Evolutionary conservation across 2,797 vertebrate genomes (phyloP).

Genomic region (Brachyalestes nurse): DNA sequence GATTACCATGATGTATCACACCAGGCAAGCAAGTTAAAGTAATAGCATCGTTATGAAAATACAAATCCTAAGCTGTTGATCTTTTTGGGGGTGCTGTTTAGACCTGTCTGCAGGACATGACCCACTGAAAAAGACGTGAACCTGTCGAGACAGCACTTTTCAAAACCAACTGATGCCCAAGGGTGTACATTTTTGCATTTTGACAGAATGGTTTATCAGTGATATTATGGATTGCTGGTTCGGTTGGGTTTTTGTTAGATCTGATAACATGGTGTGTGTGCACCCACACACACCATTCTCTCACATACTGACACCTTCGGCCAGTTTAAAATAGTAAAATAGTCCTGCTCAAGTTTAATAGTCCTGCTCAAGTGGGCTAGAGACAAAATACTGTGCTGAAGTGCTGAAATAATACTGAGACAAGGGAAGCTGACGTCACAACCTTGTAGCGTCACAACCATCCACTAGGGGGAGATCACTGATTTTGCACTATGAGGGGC

Average conservation of each 20-base stretch:
- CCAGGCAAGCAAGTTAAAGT: no score
- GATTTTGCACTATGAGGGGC: constrained; percentile 40
- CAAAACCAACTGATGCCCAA: background rate
- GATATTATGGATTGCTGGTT: background rate
- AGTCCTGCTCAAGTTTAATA: background rate
- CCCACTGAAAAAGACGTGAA: background rate
- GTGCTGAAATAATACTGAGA: background rate
- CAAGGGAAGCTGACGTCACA: background rate
- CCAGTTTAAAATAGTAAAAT: no score
- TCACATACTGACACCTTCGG: no score
- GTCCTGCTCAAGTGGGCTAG: background rate
- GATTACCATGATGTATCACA: no score
- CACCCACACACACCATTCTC: no score
- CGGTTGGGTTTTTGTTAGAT: background rate
- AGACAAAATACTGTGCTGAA: background rate
- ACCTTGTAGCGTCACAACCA: background rate
- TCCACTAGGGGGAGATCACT: constrained; percentile 71
- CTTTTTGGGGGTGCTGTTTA: no score
- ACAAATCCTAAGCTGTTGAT: no score
- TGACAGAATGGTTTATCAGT: background rate
- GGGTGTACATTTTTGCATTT: background rate
- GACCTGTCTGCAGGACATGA: background rate
- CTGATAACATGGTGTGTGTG: background rate
- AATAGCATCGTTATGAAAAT: no score
- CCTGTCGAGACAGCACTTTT: no score